A percentile compares a stretch with the other conserved stretches of the same genome.
phyloP scores from a whole-genome alignment of 2,888 invertebrate species.

The Hedychridium roseum region DNA sequence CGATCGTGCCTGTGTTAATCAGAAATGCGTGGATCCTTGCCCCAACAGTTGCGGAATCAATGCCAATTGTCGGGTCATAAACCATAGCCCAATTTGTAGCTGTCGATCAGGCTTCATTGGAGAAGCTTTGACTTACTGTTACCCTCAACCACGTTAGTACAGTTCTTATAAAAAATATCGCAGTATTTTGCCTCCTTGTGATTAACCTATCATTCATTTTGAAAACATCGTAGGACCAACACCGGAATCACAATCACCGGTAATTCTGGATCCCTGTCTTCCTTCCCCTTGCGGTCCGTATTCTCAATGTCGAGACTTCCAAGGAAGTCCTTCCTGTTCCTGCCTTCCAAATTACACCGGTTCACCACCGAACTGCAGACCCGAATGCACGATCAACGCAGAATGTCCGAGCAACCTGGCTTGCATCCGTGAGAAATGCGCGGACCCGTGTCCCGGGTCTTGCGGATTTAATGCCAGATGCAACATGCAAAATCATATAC shows the following conservation, averaged over 20 bases:
- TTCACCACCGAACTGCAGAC: constrained; percentile 76
- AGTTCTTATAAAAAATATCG: too few relatives aligned
- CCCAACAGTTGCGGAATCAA: constrained; percentile 67
- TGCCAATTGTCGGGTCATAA: constrained; percentile 72
- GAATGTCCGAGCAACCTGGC: constrained; percentile 77
- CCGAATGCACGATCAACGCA: constrained; percentile 77
- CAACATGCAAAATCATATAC: constrained; percentile 77
- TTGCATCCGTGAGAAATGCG: constrained; percentile 79
- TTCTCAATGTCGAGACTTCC: constrained; percentile 72
- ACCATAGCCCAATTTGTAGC: constrained; percentile 72
- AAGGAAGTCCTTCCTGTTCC: constrained; percentile 68
- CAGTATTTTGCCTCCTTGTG: too few relatives aligned
- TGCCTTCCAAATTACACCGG: constrained; percentile 78
- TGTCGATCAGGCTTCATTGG: constrained; percentile 71
- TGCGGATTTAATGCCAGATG: constrained; percentile 79
- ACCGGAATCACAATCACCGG: constrained; percentile 61
- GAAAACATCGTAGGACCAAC: background rate
- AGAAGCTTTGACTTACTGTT: constrained; percentile 74
- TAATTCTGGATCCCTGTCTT: constrained; percentile 46
- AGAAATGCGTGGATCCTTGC: constrained; percentile 74
- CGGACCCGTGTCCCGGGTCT: constrained; percentile 80
- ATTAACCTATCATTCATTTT: constrained; percentile 52
- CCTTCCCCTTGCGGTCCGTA: constrained; percentile 63
- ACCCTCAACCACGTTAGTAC: too few relatives aligned
- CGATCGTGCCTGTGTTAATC: constrained; percentile 80